Evolutionary conservation across 2,113 vertebrate genomes (phyloP).

Genomic region (Larimichthys polyactis): DNA sequence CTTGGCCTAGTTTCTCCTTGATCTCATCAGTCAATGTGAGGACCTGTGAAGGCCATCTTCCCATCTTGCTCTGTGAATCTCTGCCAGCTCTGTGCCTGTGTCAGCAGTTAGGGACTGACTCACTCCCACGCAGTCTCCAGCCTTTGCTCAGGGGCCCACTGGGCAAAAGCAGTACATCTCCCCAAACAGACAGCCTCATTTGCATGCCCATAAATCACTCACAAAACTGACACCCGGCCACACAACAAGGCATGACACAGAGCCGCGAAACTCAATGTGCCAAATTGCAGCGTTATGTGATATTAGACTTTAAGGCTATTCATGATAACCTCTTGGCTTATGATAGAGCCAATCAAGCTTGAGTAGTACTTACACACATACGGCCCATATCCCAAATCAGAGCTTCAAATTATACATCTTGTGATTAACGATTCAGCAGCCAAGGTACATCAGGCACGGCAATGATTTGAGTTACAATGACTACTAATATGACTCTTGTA

Average conservation of each 20-base stretch:
- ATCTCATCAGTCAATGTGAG: conserved; percentile 80
- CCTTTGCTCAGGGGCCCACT: conserved; percentile 53
- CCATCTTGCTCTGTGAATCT: conserved; percentile 66
- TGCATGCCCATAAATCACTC: conserved; percentile 83
- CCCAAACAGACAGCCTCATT: conserved; percentile 78
- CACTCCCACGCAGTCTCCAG: conserved; percentile 64
- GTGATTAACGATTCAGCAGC: conserved; percentile 68
- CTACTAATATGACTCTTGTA: conserved; percentile 56
- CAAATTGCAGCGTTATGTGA: conserved; percentile 55
- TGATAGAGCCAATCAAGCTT: conserved; percentile 42
- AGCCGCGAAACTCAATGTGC: conserved; percentile 49
- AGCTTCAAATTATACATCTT: conserved; percentile 45
- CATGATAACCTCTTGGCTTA: conserved; percentile 35
- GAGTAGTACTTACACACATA: conserved; percentile 41
- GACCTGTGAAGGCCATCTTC: conserved; percentile 78
- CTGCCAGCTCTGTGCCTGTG: conserved; percentile 73
- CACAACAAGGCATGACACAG: conserved; percentile 56
- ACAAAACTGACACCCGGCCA: conserved; percentile 63
- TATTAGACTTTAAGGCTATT: conserved; percentile 46
- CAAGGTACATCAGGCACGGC: conserved; percentile 49
- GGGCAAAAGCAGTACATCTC: conserved; percentile 71
- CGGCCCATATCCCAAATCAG: conserved; percentile 27
- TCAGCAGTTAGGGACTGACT: conserved; percentile 79
- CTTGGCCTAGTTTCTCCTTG: conserved; percentile 79
- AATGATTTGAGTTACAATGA: conserved; percentile 61